Evolutionary conservation across 2,113 vertebrate species (phyloP), one percentile per base, ranked within the genome.

Genomic region (Anarhynchus alexandrinus): DNA sequence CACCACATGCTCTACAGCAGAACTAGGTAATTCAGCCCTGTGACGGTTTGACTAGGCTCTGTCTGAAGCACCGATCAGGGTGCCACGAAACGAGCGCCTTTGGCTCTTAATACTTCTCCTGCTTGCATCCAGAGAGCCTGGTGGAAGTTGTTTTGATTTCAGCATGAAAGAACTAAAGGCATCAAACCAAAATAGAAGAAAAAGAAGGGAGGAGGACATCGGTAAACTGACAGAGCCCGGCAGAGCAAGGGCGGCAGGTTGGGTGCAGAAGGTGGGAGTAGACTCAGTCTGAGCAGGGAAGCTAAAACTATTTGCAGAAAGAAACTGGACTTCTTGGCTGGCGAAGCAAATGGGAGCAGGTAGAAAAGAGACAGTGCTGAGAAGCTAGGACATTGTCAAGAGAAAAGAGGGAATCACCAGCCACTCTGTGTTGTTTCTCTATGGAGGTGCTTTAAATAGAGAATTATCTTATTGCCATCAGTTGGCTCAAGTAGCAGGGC

Each of bases 71-170:
- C 12, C 15, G 0, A 0, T 16, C 34, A 18, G 42, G 25, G 42
- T 4, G 2, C n/a, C 69, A 38, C 0, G 0, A 38, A 66, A 43
- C 62, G 18, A 62, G 12, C 0, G 0, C 25, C 55, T 59, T 52
- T 10, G 9, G 42, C 57, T 90, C 29, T 36, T 34, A 12, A 29
- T 26, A 47, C 2, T 51, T 51, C 49, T 49, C 49, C 49, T 51
- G 49, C 49, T 65, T 72, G 51, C n/a, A 54, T 22, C 70, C 69
- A 55, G 59, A 25, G 29, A 52, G 38, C 32, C 17, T 21, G 29
- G 16, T 12, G 23, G 19, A 88, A 84, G 18, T 40, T 65, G 36
- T 15, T 18, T 58, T 18, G 13, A 47, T 54, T 77, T 78, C 58
- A 64, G 0, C 20, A 42, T 6, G 29, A 64, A 84, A 89, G 52